phyloP scores from a whole-genome alignment of 2,113 vertebrate genomes.

The Pipa parva region DNA sequence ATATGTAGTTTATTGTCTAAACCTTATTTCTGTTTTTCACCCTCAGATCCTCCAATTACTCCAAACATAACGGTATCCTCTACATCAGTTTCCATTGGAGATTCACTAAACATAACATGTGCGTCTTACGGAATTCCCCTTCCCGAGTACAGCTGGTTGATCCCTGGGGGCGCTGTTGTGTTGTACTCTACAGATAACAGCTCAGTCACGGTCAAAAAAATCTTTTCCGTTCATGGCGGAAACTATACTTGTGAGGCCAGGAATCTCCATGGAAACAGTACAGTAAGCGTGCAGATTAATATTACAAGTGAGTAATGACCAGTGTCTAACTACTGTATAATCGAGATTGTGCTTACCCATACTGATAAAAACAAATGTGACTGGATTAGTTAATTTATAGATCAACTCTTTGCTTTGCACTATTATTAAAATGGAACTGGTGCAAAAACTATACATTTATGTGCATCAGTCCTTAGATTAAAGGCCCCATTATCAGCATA shows the following conservation, averaged over 20 bases:
- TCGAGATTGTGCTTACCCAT: too few relatives aligned
- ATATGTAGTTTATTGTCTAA: too few relatives aligned
- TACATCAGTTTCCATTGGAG: not conserved
- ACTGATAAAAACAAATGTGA: too few relatives aligned
- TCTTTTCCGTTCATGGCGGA: not conserved
- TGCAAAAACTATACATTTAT: too few relatives aligned
- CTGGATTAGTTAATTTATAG: too few relatives aligned
- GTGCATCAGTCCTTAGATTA: too few relatives aligned
- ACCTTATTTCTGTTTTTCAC: too few relatives aligned
- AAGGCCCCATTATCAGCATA: too few relatives aligned
- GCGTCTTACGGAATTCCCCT: not conserved
- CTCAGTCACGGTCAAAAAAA: not conserved
- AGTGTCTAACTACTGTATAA: too few relatives aligned
- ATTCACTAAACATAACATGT: conserved; percentile 7
- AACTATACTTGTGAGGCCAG: not conserved
- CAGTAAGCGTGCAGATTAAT: not conserved
- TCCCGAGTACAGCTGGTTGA: not conserved
- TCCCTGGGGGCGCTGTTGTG: not conserved
- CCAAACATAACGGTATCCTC: not conserved
- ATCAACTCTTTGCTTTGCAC: too few relatives aligned
- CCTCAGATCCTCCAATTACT: not conserved
- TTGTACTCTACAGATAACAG: not conserved
- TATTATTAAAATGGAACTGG: too few relatives aligned
- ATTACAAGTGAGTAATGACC: not conserved
- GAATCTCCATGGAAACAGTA: not conserved